Evolutionary conservation across 2,113 vertebrate species (phyloP).

Genomic region (Aplodontia rufa): DNA sequence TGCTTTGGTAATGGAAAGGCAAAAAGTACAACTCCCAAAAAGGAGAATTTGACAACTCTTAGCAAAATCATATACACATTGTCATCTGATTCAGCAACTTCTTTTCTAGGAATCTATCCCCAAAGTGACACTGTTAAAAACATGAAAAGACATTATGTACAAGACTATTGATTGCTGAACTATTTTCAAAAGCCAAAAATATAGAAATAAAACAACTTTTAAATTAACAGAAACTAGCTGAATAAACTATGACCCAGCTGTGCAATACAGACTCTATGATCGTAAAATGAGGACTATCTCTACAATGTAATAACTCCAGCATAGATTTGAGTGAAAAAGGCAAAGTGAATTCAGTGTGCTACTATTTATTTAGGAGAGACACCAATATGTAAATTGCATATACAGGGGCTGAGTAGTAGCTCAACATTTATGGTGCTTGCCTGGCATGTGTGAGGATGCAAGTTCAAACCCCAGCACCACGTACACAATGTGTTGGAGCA

Average conservation of each 20-base stretch:
- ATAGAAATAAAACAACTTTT: neutral
- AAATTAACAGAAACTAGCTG: neutral
- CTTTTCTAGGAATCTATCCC: neutral
- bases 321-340: neutral
- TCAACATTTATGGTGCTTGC: too few species aligned
- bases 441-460: too few species aligned
- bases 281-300: neutral
- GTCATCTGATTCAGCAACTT: slow-evolving; percentile 11
- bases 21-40: neutral
- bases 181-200: slow-evolving; percentile 32
- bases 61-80: neutral
- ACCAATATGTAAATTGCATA: neutral
- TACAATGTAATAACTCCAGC: neutral
- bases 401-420: too few species aligned
- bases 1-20: neutral
- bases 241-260: neutral
- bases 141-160: neutral
- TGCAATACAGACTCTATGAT: neutral
- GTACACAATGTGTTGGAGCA: too few species aligned
- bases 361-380: neutral
- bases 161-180: neutral
- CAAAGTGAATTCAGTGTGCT: neutral
- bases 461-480: too few species aligned
- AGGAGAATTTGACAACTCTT: neutral
- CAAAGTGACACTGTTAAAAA: neutral